Evolutionary conservation across 2,113 vertebrate species (phyloP), one percentile per base, ranked within the genome.

Genomic region (Prionailurus viverrinus): DNA sequence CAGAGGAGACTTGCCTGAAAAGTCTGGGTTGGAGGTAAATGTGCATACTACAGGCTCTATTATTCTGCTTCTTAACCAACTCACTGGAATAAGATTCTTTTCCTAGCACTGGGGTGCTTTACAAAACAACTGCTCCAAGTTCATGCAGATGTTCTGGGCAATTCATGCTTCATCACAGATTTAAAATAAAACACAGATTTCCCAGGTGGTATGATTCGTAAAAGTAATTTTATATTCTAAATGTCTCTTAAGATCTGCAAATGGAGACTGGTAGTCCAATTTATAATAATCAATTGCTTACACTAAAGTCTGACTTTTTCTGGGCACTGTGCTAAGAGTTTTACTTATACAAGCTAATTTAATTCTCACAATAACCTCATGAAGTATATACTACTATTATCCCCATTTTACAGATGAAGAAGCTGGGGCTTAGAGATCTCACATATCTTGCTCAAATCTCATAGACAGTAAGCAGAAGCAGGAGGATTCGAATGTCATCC

Each of bases 171-270:
- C 91, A 93, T 45, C 31, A 63, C 0, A 92, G 31, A 94, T 88
- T 73, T 66, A 91, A 94, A 96, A 74, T 51, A 91, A 78, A 92
- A 95, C 16, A 86, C 76, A 96, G 19, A 84, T 13, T 63, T 82
- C 10, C 36, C 78, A 82, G 27, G 92, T 2, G 66, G 73, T 12
- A 63, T 61, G 6, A 93, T 89, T 95, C 94, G 23, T 89, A 81
- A 95, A 96, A 89, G 18, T 45, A 39, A 0, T 82, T 92, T 96
- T 65, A 83, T 86, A 95, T 95, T 85, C 80, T 89, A 91, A 94
- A 51, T 45, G 10, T 4, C 58, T 89, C 66, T 89, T 82, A 95
- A 76, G 61, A 10, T 95, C 85, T 83, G 25, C 23, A 55, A 69
- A 91, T 3, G 91, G 31, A 94, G 27, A 85, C 29, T n/a, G 74